These are phyloP conservation scores for Reinhardtius hippoglossoides DNA, from an alignment of 2,113 vertebrate genomes.

Conservation along the genomic window DNA sequence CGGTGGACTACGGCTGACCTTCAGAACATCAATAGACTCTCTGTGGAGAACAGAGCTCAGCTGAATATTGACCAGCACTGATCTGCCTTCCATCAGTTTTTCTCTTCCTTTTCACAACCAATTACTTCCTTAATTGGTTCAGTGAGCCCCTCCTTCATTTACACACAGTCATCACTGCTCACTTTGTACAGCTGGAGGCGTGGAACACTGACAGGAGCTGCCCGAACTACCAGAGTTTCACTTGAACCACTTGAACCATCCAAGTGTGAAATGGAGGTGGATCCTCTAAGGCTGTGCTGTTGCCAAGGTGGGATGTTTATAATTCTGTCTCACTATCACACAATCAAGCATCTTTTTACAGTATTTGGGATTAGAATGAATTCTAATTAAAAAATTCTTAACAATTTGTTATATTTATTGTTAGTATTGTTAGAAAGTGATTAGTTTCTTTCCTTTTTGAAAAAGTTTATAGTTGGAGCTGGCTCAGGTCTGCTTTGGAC, in stretches of 20 bases:
- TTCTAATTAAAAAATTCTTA: too few species aligned
- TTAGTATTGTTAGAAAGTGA: too few species aligned
- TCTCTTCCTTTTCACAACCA: not conserved
- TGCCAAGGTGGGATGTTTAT: not conserved
- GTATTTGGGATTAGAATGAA: not conserved
- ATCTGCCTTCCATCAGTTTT: not conserved
- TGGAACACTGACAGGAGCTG: not conserved
- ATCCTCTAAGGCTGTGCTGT: not conserved
- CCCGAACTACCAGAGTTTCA: not conserved
- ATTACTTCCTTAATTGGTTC: not conserved
- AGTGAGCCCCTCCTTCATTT: not conserved
- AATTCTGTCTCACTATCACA: not conserved
- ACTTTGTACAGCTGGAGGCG: not conserved
- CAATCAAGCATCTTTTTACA: not conserved
- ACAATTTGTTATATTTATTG: not conserved
- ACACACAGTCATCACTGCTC: not conserved
- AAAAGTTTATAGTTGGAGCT: not conserved
- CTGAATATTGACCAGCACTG: slow-evolving; percentile 36
- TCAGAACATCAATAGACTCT: slow-evolving; percentile 28
- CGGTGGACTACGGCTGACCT: not conserved
- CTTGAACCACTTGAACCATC: not conserved
- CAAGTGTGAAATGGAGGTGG: not conserved
- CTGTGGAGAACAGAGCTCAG: not conserved
- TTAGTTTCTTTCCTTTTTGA: not conserved
- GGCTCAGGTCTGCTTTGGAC: not conserved